Percentiles rank a stretch among this genome's conserved stretches.
Evolutionary conservation across 2,797 vertebrate genomes (phyloP).

Genomic region (Leptodactylus fallax): DNA sequence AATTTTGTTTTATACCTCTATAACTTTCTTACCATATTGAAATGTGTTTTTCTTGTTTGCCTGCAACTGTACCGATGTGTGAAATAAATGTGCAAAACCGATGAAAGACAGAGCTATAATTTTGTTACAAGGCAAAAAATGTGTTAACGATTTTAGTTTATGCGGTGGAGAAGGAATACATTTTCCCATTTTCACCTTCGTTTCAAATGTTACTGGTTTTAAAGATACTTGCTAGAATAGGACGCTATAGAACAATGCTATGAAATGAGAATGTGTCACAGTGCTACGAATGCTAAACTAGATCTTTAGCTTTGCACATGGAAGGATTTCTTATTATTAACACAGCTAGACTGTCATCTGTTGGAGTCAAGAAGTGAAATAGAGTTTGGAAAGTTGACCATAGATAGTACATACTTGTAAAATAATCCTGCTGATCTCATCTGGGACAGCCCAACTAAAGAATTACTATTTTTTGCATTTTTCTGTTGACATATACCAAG

Average conservation of each 20-base stretch:
- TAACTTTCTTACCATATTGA: conserved; percentile 27
- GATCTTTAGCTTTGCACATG: neutral
- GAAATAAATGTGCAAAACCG: conserved; percentile 2
- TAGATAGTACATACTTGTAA: too few relatives aligned
- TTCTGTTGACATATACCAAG: too few relatives aligned
- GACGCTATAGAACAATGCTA: neutral
- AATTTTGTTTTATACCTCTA: conserved; percentile 47
- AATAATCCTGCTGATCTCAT: too few relatives aligned
- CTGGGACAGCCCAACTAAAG: too few relatives aligned
- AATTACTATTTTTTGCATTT: too few relatives aligned
- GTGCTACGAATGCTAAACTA: neutral
- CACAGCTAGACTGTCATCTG: neutral
- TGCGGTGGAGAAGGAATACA: neutral
- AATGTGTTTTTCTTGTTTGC: conserved; percentile 34
- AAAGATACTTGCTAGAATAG: neutral
- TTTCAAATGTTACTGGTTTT: neutral
- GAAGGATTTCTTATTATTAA: neutral
- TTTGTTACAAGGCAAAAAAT: conserved; percentile 17
- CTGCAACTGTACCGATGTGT: neutral
- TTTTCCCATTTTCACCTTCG: neutral
- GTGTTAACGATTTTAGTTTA: neutral
- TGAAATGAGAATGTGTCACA: neutral
- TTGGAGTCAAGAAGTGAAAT: neutral
- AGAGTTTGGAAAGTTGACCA: too few relatives aligned
- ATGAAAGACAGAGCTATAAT: conserved; percentile 7